A percentile compares a stretch with the other conserved stretches of the same genome.
Conservation (phyloP, 1,140 invertebrate species). For the roundworm (Caenorhabditis elegans) region WBcel235 BX284606.5:9455501-9456000, state of each 20-base stretch:
- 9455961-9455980: slow-evolving; percentile 75
- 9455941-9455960: slow-evolving; percentile 73
- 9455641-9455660: neutral
- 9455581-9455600: slow-evolving; percentile 13
- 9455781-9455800: too few species aligned
- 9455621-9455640: too few species aligned
- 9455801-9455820: too few species aligned
- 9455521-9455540: too few species aligned
- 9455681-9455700: slow-evolving; percentile 67
- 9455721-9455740: slow-evolving; percentile 82
- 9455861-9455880: neutral
- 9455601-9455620: neutral
- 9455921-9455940: slow-evolving; percentile 77
- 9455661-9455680: neutral
- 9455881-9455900: slow-evolving; percentile 73
- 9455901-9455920: slow-evolving; percentile 81
- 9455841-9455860: too few species aligned
- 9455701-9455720: slow-evolving; percentile 82
- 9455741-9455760: too few species aligned
- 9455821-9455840: too few species aligned
- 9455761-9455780: too few species aligned
- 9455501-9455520: too few species aligned
- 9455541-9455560: too few species aligned
- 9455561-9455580: slow-evolving; percentile 5
- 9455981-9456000: slow-evolving; percentile 82